phyloP scores from a whole-genome alignment of 2,797 vertebrate genomes.

The Okamejei kenojei region DNA sequence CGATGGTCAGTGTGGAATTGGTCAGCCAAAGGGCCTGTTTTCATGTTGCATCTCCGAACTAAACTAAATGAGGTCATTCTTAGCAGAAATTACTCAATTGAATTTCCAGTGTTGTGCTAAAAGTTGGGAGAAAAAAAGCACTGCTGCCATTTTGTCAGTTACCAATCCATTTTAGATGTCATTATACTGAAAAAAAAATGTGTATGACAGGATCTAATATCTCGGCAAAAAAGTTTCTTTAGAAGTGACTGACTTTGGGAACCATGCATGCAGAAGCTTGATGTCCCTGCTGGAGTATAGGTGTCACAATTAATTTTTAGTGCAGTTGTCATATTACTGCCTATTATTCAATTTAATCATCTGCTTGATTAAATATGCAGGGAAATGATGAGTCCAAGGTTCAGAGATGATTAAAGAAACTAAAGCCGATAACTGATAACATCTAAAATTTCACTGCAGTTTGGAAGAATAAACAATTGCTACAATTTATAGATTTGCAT shows the following conservation, averaged over 20 bases:
- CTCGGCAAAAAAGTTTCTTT: neutral
- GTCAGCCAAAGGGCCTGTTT: too few species aligned
- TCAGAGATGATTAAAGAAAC: constrained; percentile 32
- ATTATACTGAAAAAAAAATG: too few species aligned
- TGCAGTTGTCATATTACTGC: constrained; percentile 5
- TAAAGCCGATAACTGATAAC: neutral
- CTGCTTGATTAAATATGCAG: constrained; percentile 29
- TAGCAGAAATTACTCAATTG: too few species aligned
- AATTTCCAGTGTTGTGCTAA: too few species aligned
- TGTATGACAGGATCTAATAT: too few species aligned
- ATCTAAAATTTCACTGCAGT: constrained; percentile 26
- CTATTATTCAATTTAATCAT: constrained; percentile 27
- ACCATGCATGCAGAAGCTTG: neutral
- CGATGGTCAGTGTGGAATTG: too few species aligned
- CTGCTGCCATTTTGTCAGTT: too few species aligned
- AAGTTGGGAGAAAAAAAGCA: too few species aligned
- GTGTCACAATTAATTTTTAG: constrained; percentile 5
- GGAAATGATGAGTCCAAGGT: constrained; percentile 1
- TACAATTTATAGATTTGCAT: constrained; percentile 20
- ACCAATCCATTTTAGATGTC: too few species aligned
- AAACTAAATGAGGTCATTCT: too few species aligned
- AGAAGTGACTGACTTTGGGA: constrained; percentile 1
- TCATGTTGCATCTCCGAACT: too few species aligned
- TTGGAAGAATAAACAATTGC: constrained; percentile 15
- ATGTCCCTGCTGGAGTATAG: neutral